Evolutionary conservation across 2,888 invertebrate genomes (phyloP).

Genomic region (Nephrocerus scutellatus): DNA sequence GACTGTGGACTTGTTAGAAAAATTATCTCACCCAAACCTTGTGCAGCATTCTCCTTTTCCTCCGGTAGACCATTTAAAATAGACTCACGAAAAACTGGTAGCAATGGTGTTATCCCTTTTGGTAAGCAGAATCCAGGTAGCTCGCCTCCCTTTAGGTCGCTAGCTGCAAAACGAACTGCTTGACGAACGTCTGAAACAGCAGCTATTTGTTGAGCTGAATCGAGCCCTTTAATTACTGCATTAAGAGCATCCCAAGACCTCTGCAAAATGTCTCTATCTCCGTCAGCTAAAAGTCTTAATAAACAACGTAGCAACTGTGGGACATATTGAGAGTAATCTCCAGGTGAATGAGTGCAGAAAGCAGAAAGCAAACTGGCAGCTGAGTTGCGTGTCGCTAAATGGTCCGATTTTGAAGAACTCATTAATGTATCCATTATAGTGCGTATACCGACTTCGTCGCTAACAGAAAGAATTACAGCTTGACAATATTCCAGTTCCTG

Average conservation of each 20-base stretch:
- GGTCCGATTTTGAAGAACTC: slow-evolving; percentile 62
- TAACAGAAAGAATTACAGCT: slow-evolving; percentile 84
- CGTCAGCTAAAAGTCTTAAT: slow-evolving; percentile 75
- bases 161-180: slow-evolving; percentile 83
- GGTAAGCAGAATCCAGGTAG: slow-evolving; percentile 90
- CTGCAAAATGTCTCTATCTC: slow-evolving; percentile 71
- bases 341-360: slow-evolving; percentile 83
- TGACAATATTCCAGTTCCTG: slow-evolving; percentile 87
- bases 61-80: slow-evolving; percentile 92
- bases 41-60: slow-evolving; percentile 90
- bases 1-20: slow-evolving; percentile 70
- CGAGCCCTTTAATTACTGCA: slow-evolving; percentile 82
- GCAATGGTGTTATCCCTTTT: slow-evolving; percentile 87
- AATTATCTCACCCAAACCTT: slow-evolving; percentile 68
- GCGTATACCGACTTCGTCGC: slow-evolving; percentile 79
- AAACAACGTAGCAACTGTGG: slow-evolving; percentile 82
- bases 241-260: slow-evolving; percentile 88
- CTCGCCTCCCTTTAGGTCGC: slow-evolving; percentile 71
- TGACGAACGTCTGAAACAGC: slow-evolving; percentile 87
- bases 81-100: slow-evolving; percentile 93
- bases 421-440: slow-evolving; percentile 82
- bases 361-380: slow-evolving; percentile 82
- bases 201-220: slow-evolving; percentile 73
- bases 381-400: slow-evolving; percentile 62
- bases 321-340: slow-evolving; percentile 80